Evolutionary conservation across 2,113 vertebrate genomes (phyloP).

Genomic region (Motacilla tschutschensis): DNA sequence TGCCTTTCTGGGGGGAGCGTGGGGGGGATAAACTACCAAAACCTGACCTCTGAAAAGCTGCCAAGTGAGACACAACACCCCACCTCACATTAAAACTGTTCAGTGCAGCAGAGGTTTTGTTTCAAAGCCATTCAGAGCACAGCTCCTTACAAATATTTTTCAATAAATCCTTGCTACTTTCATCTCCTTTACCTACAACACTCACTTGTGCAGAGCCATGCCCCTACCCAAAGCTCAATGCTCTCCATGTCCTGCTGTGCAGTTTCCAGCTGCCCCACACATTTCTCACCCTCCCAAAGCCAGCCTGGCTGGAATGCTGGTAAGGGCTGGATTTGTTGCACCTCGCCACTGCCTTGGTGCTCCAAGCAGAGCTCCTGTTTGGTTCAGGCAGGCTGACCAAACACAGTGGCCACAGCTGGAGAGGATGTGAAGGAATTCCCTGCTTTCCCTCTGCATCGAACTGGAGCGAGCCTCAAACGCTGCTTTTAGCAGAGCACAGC

Average conservation of each 20-base stretch:
- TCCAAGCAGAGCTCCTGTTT: conserved; percentile 8
- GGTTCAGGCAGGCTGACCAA: background rate
- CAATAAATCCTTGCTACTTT: background rate
- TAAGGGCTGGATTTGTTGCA: conserved; percentile 13
- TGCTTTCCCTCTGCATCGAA: background rate
- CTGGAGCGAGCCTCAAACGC: background rate
- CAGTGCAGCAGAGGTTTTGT: background rate
- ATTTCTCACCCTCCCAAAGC: background rate
- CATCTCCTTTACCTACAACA: background rate
- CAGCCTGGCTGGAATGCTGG: background rate
- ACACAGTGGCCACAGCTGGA: background rate
- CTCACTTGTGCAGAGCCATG: background rate
- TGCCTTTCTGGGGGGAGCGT: accelerated
- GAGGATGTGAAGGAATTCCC: background rate
- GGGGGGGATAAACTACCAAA: background rate
- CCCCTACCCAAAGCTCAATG: background rate
- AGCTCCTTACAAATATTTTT: background rate
- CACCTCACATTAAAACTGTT: background rate
- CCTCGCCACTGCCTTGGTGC: background rate
- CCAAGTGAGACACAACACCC: background rate
- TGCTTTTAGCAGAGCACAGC: background rate
- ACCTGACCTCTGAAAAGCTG: background rate
- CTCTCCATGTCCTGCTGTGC: background rate
- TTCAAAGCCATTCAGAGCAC: background rate
- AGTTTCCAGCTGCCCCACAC: background rate